Conservation (phyloP, 2,797 vertebrate genomes). For the Borostomias antarcticus region DNA sequence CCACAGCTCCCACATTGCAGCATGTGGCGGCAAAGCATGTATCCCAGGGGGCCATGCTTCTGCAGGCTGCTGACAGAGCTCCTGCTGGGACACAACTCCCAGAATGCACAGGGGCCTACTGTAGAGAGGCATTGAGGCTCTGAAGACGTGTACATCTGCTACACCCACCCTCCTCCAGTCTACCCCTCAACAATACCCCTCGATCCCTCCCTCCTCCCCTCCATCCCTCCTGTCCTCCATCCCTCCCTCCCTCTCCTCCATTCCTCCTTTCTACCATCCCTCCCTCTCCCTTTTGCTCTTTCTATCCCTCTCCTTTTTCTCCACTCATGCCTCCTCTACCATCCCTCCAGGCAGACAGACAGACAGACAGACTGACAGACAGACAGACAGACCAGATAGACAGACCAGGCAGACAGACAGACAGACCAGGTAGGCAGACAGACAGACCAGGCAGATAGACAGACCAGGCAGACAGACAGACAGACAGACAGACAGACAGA, state of each 20-base stretch:
- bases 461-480: no score
- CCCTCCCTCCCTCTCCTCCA: neutral
- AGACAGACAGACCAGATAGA: no score
- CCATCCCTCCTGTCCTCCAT: slow-evolving; percentile 8
- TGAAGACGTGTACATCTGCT: slow-evolving; percentile 27
- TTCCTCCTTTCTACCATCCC: slow-evolving; percentile 7
- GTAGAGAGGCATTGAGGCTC: slow-evolving; percentile 38
- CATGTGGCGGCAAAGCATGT: slow-evolving; percentile 25
- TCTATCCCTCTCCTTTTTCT: neutral
- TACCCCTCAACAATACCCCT: slow-evolving; percentile 49
- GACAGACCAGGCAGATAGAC: no score
- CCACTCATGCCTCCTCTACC: neutral
- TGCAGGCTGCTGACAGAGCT: slow-evolving; percentile 72
- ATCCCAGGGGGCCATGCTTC: slow-evolving; percentile 63
- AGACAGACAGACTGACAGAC: neutral
- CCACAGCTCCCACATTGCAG: slow-evolving; percentile 65
- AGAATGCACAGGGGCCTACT: slow-evolving; percentile 66
- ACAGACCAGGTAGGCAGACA: no score
- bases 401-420: no score
- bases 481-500: no score
- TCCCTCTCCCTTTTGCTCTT: slow-evolving; percentile 27
- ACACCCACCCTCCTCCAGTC: no score
- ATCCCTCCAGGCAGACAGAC: neutral
- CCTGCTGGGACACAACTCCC: slow-evolving; percentile 69
- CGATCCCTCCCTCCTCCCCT: slow-evolving; percentile 24